Evolutionary conservation across 2,888 invertebrate species (phyloP).

Genomic region (Cryptus viduatorius): DNA sequence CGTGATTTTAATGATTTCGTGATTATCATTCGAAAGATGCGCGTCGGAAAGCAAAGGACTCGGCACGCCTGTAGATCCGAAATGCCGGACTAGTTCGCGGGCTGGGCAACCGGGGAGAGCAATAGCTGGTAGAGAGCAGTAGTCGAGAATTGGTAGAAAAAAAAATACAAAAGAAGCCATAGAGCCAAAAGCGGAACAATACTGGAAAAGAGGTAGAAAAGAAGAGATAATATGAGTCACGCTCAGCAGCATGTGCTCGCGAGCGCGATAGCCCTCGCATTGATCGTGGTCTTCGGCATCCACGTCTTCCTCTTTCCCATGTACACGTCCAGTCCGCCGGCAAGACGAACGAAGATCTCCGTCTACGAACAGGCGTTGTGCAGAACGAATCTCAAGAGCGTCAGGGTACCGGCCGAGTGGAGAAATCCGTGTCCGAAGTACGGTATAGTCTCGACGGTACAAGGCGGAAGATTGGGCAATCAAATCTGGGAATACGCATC

Average conservation of each 20-base stretch:
- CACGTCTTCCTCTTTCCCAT: conserved; percentile 88
- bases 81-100: conserved; percentile 81
- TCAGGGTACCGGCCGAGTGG: conserved; percentile 83
- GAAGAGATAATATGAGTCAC: conserved; percentile 84
- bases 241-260: conserved; percentile 87
- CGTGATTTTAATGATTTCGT: conserved; percentile 51
- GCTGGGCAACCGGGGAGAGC: conserved; percentile 62
- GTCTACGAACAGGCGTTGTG: conserved; percentile 87
- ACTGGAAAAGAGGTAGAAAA: conserved; percentile 34
- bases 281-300: conserved; percentile 87
- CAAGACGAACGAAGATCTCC: conserved; percentile 84
- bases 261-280: conserved; percentile 87
- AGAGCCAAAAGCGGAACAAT: conserved; percentile 50
- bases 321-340: conserved; percentile 85
- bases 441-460: conserved; percentile 82
- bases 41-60: conserved; percentile 81
- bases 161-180: conserved; percentile 29
- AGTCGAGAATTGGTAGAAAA: conserved; percentile 57
- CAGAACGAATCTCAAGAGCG: conserved; percentile 83
- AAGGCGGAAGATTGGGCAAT: conserved; percentile 83
- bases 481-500: conserved; percentile 84
- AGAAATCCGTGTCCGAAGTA: conserved; percentile 81
- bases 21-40: conserved; percentile 73
- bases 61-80: conserved; percentile 81
- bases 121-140: conserved; percentile 68